These are phyloP conservation scores for Channallabes apus DNA, from an alignment of 2,797 vertebrate genomes.

Conservation along the genomic window DNA sequence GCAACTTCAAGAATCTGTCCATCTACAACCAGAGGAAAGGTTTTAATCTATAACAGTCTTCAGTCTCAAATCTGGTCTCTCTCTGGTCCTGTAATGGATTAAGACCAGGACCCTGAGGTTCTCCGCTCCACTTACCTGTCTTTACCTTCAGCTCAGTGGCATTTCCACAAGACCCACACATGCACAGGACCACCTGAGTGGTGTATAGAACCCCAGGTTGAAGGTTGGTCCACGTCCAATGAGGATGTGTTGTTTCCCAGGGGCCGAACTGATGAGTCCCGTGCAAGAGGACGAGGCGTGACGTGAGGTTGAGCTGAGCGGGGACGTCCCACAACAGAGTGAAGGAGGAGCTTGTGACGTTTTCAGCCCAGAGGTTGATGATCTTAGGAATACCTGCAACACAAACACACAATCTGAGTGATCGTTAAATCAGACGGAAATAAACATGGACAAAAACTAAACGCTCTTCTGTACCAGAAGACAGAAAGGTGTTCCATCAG, in stretches of 20 bases:
- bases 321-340: slow-evolving; percentile 4
- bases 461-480: not conserved
- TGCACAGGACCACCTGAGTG: not conserved
- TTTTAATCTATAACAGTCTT: not conserved
- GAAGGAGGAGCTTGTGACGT: slow-evolving; percentile 15
- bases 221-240: not conserved
- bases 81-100: not conserved
- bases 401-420: not conserved
- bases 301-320: not conserved
- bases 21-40: slow-evolving; percentile 66
- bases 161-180: slow-evolving; percentile 23
- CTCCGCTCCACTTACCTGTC: slow-evolving; percentile 14
- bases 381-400: not conserved
- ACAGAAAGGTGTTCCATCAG: not conserved
- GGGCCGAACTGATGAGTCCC: not conserved
- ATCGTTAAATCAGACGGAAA: not conserved
- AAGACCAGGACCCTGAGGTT: not conserved
- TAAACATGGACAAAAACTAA: not conserved
- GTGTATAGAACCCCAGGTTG: slow-evolving; percentile 26
- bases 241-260: not conserved
- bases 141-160: slow-evolving; percentile 10
- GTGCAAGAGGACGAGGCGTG: not conserved
- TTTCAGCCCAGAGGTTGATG: slow-evolving; percentile 11
- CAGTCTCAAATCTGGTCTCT: not conserved
- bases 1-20: slow-evolving; percentile 71